Conservation (phyloP, 2,888 invertebrate genomes). For the Eristalis pertinax region DNA sequence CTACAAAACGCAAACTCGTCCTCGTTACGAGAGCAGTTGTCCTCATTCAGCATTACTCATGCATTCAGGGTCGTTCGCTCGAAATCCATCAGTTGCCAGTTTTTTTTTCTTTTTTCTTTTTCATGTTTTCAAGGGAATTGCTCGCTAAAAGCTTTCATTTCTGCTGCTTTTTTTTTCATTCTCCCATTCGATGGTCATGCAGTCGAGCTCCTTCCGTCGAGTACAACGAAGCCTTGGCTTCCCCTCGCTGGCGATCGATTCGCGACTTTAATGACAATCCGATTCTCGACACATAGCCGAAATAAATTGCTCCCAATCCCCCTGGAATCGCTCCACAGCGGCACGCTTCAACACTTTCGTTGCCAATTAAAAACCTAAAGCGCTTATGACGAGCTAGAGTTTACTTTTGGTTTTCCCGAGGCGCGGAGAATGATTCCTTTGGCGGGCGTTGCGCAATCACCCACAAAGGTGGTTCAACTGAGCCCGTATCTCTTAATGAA, state of each 20-base stretch:
- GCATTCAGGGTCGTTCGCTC: neutral
- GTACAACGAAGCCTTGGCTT: neutral
- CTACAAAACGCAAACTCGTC: neutral
- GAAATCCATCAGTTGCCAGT: neutral
- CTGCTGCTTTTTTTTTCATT: neutral
- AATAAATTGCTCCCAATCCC: neutral
- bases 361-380: conserved; percentile 32
- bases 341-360: conserved; percentile 29
- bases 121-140: neutral
- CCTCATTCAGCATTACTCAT: neutral
- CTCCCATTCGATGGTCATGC: neutral
- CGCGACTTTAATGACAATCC: neutral
- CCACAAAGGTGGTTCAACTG: conserved; percentile 32
- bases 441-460: conserved; percentile 8
- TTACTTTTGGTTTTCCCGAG: neutral
- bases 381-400: conserved; percentile 18
- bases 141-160: neutral
- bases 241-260: neutral
- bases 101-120: neutral
- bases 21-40: neutral
- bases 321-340: conserved; percentile 1
- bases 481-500: conserved; percentile 30
- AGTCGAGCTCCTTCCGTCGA: neutral
- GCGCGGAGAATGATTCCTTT: neutral
- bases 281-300: neutral